Conservation (phyloP, 1,140 invertebrate genomes). For the Drosophila azteca region DNA sequence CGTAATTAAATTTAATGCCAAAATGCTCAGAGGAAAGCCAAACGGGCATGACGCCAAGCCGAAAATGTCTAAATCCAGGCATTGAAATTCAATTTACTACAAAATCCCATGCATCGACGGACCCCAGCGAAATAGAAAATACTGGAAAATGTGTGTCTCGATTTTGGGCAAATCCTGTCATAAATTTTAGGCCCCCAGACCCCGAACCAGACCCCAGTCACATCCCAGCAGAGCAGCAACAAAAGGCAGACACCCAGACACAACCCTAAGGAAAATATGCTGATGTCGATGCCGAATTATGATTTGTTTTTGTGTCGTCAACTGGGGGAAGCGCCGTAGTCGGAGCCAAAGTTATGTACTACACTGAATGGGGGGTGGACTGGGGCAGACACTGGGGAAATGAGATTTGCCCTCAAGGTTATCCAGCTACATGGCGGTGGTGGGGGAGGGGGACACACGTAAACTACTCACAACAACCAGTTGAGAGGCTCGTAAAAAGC, state of each 20-base stretch:
- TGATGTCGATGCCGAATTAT: conserved; percentile 80
- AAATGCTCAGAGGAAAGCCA: conserved; percentile 47
- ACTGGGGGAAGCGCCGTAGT: conserved; percentile 13
- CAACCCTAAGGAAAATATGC: conserved; percentile 66
- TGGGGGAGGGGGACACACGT: background rate
- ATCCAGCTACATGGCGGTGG: background rate
- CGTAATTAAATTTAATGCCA: conserved; percentile 77
- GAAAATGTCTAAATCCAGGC: conserved; percentile 62
- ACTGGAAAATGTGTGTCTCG: conserved; percentile 74
- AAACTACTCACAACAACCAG: conserved; percentile 62
- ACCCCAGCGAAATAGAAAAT: conserved; percentile 67
- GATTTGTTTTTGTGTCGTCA: conserved; percentile 74
- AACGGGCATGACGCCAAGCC: conserved; percentile 26
- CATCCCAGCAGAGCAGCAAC: conserved; percentile 13
- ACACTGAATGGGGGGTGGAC: background rate
- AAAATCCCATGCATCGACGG: conserved; percentile 72
- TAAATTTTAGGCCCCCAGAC: conserved; percentile 55
- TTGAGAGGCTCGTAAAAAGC: conserved; percentile 74
- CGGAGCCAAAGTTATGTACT: no score
- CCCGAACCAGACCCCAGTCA: background rate
- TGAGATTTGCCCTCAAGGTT: conserved; percentile 68
- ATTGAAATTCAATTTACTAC: conserved; percentile 80
- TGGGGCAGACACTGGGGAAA: conserved; percentile 38
- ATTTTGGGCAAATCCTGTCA: conserved; percentile 72
- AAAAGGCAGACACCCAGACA: conserved; percentile 59